Percentiles rank a stretch among this genome's conserved stretches.
Conservation (phyloP, 2,113 vertebrate genomes). For the Psammodynastes pulverulentus region DNA sequence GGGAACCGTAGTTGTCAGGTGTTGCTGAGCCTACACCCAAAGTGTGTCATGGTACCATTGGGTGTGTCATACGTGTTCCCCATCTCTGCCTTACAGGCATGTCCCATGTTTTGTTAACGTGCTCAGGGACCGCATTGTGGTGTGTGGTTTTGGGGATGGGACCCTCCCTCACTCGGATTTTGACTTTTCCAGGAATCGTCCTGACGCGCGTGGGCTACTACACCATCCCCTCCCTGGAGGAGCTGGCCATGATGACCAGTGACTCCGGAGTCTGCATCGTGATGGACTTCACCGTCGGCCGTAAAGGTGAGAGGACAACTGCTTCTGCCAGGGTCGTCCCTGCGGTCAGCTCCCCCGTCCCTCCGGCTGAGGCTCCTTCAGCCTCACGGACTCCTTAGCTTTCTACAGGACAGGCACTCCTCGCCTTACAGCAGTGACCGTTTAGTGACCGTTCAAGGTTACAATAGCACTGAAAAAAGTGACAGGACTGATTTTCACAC, state of each 20-base stretch:
- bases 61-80: no score
- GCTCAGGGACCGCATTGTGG: background rate
- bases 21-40: background rate
- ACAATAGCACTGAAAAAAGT: no score
- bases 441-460: no score
- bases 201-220: slow-evolving; percentile 87
- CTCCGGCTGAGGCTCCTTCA: no score
- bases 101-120: background rate
- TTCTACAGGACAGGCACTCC: background rate
- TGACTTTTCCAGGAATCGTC: slow-evolving; percentile 75
- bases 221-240: slow-evolving; percentile 91
- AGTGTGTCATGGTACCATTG: background rate
- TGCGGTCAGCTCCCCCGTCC: background rate
- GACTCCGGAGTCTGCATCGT: slow-evolving; percentile 84
- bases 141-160: background rate
- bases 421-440: no score
- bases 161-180: background rate
- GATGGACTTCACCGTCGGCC: slow-evolving; percentile 90
- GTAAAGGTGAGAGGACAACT: slow-evolving; percentile 76
- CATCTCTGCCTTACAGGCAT: background rate
- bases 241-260: slow-evolving; percentile 80
- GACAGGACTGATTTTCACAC: no score
- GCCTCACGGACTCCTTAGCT: background rate
- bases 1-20: background rate
- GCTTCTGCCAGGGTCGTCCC: background rate